These are phyloP conservation scores for Laupala kohalensis DNA, from an alignment of 1,140 invertebrate genomes.

Conservation along the genomic window DNA sequence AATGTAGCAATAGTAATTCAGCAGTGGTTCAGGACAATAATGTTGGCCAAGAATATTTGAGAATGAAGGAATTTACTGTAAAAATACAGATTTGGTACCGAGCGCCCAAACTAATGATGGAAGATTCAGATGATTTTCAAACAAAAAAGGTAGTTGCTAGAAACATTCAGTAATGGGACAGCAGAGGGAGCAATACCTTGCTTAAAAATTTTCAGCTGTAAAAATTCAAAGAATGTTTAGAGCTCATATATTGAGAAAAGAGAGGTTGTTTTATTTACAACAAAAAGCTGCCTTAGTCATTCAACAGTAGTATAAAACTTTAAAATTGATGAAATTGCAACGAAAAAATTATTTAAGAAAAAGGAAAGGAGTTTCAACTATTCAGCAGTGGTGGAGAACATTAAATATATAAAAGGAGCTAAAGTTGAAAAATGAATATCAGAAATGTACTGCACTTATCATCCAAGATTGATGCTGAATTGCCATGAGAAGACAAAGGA, in stretches of 20 bases:
- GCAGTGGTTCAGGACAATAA: not conserved
- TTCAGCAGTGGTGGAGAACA: not conserved
- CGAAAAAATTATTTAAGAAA: not conserved
- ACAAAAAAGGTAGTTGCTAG: constrained; percentile 3
- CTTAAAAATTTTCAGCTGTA: constrained; percentile 24
- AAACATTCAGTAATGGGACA: constrained; percentile 22
- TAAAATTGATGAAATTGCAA: not conserved
- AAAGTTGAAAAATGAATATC: not conserved
- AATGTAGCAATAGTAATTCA: not conserved
- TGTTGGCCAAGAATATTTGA: constrained; percentile 14
- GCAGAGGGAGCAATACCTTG: constrained; percentile 23
- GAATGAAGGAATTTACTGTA: constrained; percentile 20
- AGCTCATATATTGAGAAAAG: not conserved
- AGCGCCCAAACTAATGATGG: constrained; percentile 18
- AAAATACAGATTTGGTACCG: constrained; percentile 33
- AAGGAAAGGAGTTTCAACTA: not conserved
- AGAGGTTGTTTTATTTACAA: not conserved
- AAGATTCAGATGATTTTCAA: not conserved
- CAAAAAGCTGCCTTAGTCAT: not conserved
- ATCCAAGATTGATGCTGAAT: not conserved
- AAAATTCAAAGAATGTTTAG: not conserved
- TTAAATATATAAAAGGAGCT: not conserved
- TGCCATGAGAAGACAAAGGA: not conserved
- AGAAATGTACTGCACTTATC: not conserved
- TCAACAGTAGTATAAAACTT: not conserved